Evolutionary conservation across 2,888 invertebrate genomes (phyloP).

Genomic region (Drosophila macrothrix): DNA sequence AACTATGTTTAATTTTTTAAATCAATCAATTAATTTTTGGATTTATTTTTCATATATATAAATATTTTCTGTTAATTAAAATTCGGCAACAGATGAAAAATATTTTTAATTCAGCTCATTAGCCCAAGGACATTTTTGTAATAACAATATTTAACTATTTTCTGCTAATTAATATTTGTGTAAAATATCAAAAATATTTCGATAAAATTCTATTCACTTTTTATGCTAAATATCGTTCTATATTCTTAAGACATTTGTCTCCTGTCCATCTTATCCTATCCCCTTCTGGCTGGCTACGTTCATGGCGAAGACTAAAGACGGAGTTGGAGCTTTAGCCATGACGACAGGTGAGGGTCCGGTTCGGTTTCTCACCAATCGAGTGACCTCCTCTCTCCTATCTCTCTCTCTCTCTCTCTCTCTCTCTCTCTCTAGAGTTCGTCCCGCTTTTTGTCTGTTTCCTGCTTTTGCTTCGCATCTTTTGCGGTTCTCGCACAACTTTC

Average conservation of each 20-base stretch:
- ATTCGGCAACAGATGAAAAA: not conserved
- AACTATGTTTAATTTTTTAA: not conserved
- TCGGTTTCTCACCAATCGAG: slow-evolving; percentile 51
- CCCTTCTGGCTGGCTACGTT: too few relatives aligned
- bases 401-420: slow-evolving; percentile 2
- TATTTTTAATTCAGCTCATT: not conserved
- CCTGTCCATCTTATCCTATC: not conserved
- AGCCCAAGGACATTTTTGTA: not conserved
- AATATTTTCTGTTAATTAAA: not conserved
- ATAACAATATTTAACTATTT: not conserved
- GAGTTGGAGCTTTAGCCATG: slow-evolving; percentile 13
- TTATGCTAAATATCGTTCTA: not conserved
- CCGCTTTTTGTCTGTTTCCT: slow-evolving; percentile 42
- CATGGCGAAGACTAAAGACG: not conserved
- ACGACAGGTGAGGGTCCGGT: slow-evolving; percentile 59
- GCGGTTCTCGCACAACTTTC: slow-evolving; percentile 83
- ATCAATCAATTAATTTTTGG: not conserved
- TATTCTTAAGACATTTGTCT: not conserved
- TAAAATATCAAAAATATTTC: not conserved
- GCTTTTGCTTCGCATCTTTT: slow-evolving; percentile 51
- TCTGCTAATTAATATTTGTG: not conserved
- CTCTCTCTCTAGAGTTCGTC: not conserved
- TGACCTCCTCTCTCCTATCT: slow-evolving; percentile 13
- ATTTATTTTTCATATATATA: not conserved
- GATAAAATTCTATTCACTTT: not conserved